Evolutionary conservation across 2,888 invertebrate species (phyloP).

Genomic region (Stictocephala bisonia): DNA sequence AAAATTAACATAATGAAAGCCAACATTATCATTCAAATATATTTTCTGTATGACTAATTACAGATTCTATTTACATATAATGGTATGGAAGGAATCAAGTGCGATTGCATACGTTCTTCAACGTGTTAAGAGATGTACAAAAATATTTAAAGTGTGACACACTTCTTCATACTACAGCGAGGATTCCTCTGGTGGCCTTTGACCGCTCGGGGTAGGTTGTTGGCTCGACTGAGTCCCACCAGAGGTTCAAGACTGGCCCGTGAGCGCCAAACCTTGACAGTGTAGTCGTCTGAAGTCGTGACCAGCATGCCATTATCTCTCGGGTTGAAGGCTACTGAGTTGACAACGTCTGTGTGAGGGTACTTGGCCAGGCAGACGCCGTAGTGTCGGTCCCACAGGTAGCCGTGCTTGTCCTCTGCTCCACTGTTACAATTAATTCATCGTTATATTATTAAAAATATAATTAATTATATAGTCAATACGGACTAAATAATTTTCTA

Average conservation of each 20-base stretch:
- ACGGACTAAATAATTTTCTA: background rate
- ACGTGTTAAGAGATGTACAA: too few species aligned
- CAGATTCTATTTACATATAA: too few species aligned
- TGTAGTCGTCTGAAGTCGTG: constrained; percentile 84
- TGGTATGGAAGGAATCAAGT: too few species aligned
- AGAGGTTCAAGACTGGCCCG: constrained; percentile 48
- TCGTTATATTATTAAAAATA: too few species aligned
- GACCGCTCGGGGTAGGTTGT: constrained; percentile 36
- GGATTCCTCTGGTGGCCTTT: constrained; percentile 37
- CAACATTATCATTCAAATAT: too few species aligned
- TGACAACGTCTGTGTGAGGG: constrained; percentile 83
- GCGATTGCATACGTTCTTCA: too few species aligned
- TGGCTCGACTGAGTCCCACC: constrained; percentile 6
- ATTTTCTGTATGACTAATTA: too few species aligned
- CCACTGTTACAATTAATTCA: constrained; percentile 76
- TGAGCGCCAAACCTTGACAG: constrained; percentile 70
- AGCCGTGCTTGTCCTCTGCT: constrained; percentile 85
- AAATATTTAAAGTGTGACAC: constrained; percentile 35
- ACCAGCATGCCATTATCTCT: constrained; percentile 83
- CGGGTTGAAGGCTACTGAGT: constrained; percentile 88
- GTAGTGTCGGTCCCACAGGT: constrained; percentile 88
- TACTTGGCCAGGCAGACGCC: constrained; percentile 80
- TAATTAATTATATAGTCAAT: background rate
- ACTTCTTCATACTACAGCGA: constrained; percentile 38
- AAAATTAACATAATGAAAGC: too few species aligned